phyloP scores from a whole-genome alignment of 2,797 vertebrate genomes.

The Danionella dracula region DNA sequence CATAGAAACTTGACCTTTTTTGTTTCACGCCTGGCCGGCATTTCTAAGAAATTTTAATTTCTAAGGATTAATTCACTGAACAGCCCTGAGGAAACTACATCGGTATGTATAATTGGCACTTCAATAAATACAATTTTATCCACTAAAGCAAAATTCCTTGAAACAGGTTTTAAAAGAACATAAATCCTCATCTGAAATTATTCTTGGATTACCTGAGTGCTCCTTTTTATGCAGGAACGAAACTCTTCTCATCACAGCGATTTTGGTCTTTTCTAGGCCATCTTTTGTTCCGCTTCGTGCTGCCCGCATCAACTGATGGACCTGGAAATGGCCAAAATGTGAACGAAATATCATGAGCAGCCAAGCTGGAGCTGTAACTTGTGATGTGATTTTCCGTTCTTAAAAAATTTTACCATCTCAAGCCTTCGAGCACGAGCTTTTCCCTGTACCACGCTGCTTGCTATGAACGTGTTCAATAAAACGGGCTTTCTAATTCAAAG shows the following conservation, averaged over 20 bases:
- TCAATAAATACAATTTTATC: background rate
- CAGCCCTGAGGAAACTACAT: background rate
- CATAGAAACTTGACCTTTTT: constrained; percentile 35
- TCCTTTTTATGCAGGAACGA: constrained; percentile 89
- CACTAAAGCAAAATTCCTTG: background rate
- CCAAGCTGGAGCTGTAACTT: constrained; percentile 25
- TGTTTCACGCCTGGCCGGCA: constrained; percentile 27
- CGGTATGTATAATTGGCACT: background rate
- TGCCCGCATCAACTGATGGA: constrained; percentile 94
- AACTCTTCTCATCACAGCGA: constrained; percentile 88
- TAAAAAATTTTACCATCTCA: constrained; percentile 1
- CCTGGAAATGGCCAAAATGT: constrained; percentile 61
- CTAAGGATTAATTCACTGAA: constrained; percentile 37
- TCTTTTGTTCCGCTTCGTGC: constrained; percentile 91
- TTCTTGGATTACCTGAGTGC: constrained; percentile 64
- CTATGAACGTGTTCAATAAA: too few species aligned
- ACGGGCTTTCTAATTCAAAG: constrained; percentile 45
- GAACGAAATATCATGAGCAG: background rate
- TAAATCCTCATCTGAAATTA: background rate
- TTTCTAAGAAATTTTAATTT: constrained; percentile 9
- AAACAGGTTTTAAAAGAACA: background rate
- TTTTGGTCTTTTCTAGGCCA: constrained; percentile 89
- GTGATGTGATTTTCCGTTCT: background rate
- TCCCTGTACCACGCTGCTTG: too few species aligned
- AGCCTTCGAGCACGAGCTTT: constrained; percentile 7